Percentiles rank a stretch among this genome's conserved stretches.
phyloP scores from a whole-genome alignment of 2,888 invertebrate species.

The Cataglyphis rosenhaueri region DNA sequence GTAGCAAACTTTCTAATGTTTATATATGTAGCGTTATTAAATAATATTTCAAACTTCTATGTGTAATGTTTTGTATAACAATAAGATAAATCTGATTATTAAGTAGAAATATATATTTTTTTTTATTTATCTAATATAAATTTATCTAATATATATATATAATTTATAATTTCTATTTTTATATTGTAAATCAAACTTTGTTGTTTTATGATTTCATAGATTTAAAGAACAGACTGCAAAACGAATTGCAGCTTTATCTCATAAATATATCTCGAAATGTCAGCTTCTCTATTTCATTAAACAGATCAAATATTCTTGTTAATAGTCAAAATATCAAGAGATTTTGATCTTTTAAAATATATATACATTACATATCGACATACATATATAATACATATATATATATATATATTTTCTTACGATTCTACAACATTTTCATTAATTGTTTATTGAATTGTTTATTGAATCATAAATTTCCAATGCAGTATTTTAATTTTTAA shows the following conservation, averaged over 20 bases:
- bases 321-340: constrained; percentile 36
- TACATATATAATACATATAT: constrained; percentile 19
- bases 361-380: constrained; percentile 17
- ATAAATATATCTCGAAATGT: background rate
- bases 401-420: constrained; percentile 64
- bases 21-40: background rate
- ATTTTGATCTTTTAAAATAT: constrained; percentile 24
- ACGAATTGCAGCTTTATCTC: background rate
- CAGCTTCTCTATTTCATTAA: background rate
- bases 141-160: background rate
- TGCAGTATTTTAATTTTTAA: constrained; percentile 42
- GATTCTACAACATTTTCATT: constrained; percentile 52
- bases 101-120: background rate
- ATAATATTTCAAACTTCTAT: constrained; percentile 24
- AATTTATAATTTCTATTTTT: background rate
- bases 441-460: constrained; percentile 48
- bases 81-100: background rate
- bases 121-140: background rate
- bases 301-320: constrained; percentile 49
- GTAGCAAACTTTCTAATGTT: background rate
- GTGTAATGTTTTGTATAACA: constrained; percentile 4
- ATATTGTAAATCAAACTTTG: background rate
- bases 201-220: background rate
- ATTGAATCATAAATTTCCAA: constrained; percentile 32
- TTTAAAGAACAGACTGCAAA: background rate